Evolutionary conservation across 2,797 vertebrate species (phyloP).

Genomic region (Etheostoma nigrum): DNA sequence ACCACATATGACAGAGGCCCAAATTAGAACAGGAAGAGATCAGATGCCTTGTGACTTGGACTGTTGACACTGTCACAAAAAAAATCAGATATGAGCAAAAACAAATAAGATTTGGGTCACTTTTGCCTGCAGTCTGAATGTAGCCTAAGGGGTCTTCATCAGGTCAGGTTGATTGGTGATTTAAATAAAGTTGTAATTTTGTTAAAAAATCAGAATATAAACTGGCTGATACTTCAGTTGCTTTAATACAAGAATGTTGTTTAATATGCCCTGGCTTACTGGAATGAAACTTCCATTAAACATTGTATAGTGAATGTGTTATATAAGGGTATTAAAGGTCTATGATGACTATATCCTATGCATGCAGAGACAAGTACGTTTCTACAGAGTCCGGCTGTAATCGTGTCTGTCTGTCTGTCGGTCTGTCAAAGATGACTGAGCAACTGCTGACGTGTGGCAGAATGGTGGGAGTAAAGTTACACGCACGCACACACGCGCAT

Average conservation of each 20-base stretch:
- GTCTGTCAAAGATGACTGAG: slow-evolving; percentile 65
- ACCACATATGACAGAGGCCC: too few relatives aligned
- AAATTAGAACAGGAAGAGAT: too few relatives aligned
- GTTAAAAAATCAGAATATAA: slow-evolving; percentile 7
- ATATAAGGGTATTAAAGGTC: slow-evolving; percentile 38
- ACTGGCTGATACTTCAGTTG: background rate
- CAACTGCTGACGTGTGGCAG: slow-evolving; percentile 75
- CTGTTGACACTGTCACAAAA: too few relatives aligned
- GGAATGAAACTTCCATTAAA: slow-evolving; percentile 25
- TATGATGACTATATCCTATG: slow-evolving; percentile 30
- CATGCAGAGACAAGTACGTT: slow-evolving; percentile 46
- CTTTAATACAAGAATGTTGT: background rate
- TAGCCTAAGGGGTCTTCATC: background rate
- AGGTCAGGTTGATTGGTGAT: background rate
- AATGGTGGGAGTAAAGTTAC: slow-evolving; percentile 70
- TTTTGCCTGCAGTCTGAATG: too few relatives aligned
- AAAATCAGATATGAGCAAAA: too few relatives aligned
- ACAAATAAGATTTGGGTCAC: too few relatives aligned
- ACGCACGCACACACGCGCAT: slow-evolving; percentile 10
- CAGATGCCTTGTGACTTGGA: too few relatives aligned
- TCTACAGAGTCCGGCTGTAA: slow-evolving; percentile 37
- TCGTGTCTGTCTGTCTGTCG: slow-evolving; percentile 32
- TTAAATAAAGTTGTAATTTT: background rate
- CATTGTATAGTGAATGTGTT: slow-evolving; percentile 28
- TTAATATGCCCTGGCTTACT: slow-evolving; percentile 20